Conservation (phyloP, 2,797 vertebrate species). For the Ctenopoma multispine region DNA sequence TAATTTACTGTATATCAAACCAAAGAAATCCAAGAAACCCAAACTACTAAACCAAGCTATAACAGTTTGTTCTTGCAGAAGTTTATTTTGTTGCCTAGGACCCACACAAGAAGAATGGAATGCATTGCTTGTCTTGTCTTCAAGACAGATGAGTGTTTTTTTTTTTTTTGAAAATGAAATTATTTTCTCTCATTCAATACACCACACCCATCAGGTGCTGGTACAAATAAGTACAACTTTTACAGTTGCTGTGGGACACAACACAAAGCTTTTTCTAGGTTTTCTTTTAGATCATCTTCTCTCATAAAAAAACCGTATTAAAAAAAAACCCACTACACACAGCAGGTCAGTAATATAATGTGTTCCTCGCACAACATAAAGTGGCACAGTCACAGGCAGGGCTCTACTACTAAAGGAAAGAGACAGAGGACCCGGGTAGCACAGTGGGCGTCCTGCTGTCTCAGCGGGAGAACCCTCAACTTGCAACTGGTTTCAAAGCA, state of each 20-base stretch:
- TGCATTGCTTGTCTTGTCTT: constrained; percentile 33
- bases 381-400: not conserved
- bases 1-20: not conserved
- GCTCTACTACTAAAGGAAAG: not conserved
- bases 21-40: not conserved
- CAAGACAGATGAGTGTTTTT: constrained; percentile 15
- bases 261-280: not conserved
- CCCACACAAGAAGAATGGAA: constrained; percentile 30
- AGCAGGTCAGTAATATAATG: constrained; percentile 20
- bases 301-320: constrained; percentile 1
- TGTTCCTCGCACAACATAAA: constrained; percentile 8
- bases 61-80: constrained; percentile 12
- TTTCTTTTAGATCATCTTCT: constrained; percentile 20
- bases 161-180: constrained; percentile 14
- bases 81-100: constrained; percentile 48
- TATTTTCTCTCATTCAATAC: constrained; percentile 5
- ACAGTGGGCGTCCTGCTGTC: constrained; percentile 16
- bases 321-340: not conserved
- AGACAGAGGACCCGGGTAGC: not conserved
- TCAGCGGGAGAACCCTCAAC: constrained; percentile 8
- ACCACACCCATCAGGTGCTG: constrained; percentile 34
- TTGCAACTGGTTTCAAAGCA: constrained; percentile 12
- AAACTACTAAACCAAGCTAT: not conserved
- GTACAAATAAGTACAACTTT: not conserved
- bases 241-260: constrained; percentile 36